A percentile compares a stretch with the other conserved stretches of the same genome.
phyloP scores from a whole-genome alignment of 2,888 invertebrate species.

The Apodemia duryi region DNA sequence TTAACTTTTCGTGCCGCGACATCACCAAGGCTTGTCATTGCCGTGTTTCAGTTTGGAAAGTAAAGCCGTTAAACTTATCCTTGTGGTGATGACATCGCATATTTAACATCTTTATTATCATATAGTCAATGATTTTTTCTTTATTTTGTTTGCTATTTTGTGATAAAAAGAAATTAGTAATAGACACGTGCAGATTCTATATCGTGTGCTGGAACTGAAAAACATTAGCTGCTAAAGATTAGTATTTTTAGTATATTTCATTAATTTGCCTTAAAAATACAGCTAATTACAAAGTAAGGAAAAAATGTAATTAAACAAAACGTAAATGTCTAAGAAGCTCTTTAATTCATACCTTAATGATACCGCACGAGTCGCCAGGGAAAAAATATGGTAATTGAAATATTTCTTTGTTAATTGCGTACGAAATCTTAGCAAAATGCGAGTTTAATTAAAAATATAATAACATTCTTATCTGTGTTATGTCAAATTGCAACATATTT shows the following conservation, averaged over 20 bases:
- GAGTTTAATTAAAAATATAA: constrained; percentile 18
- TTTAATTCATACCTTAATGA: constrained; percentile 7
- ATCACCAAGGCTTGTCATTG: no score
- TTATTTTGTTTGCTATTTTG: no score
- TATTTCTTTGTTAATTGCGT: constrained; percentile 18
- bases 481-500: no score
- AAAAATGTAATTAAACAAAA: constrained; percentile 4
- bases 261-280: not conserved
- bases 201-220: no score
- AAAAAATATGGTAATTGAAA: constrained; percentile 14
- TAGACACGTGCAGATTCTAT: no score
- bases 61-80: no score
- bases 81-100: no score
- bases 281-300: not conserved
- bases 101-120: no score
- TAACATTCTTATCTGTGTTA: not conserved
- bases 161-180: no score
- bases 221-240: not conserved
- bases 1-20: no score
- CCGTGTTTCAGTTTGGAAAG: no score
- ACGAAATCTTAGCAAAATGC: constrained; percentile 10
- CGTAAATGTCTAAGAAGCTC: not conserved
- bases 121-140: no score
- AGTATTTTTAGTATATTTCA: not conserved
- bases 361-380: constrained; percentile 2